A percentile compares a stretch with the other conserved stretches of the same genome.
These are phyloP conservation scores for Anarhynchus alexandrinus DNA, from an alignment of 2,113 vertebrate genomes.

Conservation along the genomic window DNA sequence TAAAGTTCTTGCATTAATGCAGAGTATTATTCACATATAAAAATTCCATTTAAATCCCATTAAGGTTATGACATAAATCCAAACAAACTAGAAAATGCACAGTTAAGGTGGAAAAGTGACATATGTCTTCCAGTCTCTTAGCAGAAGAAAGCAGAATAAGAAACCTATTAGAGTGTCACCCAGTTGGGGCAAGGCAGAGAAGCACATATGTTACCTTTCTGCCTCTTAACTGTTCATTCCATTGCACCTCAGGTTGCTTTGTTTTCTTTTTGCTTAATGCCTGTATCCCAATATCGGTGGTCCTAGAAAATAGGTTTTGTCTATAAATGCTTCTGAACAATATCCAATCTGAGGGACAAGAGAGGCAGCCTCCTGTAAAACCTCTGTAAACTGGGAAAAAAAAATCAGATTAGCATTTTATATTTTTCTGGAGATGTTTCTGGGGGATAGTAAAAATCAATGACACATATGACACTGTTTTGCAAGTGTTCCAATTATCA, in stretches of 20 bases:
- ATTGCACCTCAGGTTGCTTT: background rate
- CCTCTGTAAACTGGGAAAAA: background rate
- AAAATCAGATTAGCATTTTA: constrained; percentile 6
- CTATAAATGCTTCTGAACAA: constrained; percentile 32
- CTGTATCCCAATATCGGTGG: background rate
- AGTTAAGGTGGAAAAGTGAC: constrained; percentile 76
- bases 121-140: constrained; percentile 72
- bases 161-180: constrained; percentile 56
- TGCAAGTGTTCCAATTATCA: constrained; percentile 48
- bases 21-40: constrained; percentile 78
- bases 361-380: background rate
- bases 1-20: constrained; percentile 74
- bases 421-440: constrained; percentile 62
- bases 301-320: constrained; percentile 52
- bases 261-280: constrained; percentile 19
- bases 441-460: constrained; percentile 51
- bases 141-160: constrained; percentile 49
- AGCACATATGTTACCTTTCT: constrained; percentile 41
- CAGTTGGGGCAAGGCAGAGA: constrained; percentile 1
- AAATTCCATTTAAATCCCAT: constrained; percentile 85
- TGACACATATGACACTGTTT: constrained; percentile 56
- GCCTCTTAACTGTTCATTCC: constrained; percentile 14
- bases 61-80: constrained; percentile 82
- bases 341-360: background rate
- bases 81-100: constrained; percentile 81